Evolutionary conservation across 2,113 vertebrate species (phyloP).

Genomic region (Ranitomeya imitator): DNA sequence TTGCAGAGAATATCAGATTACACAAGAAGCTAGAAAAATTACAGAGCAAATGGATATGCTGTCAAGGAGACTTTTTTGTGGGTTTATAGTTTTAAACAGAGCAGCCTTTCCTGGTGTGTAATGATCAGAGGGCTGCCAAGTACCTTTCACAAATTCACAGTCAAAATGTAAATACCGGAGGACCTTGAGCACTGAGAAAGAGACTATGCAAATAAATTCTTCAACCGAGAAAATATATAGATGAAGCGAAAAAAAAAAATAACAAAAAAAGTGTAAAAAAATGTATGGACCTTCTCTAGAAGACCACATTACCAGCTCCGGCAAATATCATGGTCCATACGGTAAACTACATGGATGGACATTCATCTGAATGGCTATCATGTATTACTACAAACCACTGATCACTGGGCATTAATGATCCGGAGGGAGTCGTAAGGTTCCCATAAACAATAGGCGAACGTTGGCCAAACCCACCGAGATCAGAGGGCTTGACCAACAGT

Average conservation of each 20-base stretch:
- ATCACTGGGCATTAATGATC: too few relatives aligned
- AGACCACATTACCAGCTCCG: background rate
- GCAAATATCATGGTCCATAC: background rate
- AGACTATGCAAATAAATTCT: conserved; percentile 3
- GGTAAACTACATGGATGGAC: too few relatives aligned
- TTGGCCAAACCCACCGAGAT: too few relatives aligned
- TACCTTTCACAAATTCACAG: background rate
- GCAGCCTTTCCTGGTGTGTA: conserved; percentile 15
- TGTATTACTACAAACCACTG: too few relatives aligned
- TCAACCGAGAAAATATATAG: background rate
- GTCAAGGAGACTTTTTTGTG: conserved; percentile 7
- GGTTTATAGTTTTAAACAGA: conserved; percentile 16
- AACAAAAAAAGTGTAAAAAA: background rate
- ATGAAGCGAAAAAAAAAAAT: background rate
- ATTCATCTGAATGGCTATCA: too few relatives aligned
- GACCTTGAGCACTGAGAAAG: background rate
- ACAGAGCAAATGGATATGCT: conserved; percentile 19
- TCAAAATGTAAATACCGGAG: background rate
- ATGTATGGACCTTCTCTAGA: background rate
- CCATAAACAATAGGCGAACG: too few relatives aligned
- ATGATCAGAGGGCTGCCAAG: conserved; percentile 13
- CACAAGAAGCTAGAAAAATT: conserved; percentile 24
- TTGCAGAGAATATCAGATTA: conserved; percentile 7
- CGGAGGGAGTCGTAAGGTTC: too few relatives aligned
- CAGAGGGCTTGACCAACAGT: too few relatives aligned